These are phyloP conservation scores for Bombycilla garrulus DNA, from an alignment of 2,113 vertebrate species.

Conservation along the genomic window DNA sequence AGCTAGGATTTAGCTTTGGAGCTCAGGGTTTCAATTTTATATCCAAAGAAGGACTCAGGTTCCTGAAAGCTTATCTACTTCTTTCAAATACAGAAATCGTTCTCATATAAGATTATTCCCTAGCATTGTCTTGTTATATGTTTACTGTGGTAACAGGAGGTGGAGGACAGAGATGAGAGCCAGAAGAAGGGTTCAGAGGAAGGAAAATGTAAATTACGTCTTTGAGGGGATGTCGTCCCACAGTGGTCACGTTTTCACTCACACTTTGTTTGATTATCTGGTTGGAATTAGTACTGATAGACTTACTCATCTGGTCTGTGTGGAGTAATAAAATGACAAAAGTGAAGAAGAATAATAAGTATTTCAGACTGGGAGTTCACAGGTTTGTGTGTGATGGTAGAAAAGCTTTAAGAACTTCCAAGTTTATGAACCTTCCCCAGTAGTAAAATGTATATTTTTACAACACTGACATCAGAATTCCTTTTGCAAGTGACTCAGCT, in stretches of 20 bases:
- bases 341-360: neutral
- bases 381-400: neutral
- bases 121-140: neutral
- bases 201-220: neutral
- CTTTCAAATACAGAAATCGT: conserved; percentile 6
- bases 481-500: neutral
- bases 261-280: neutral
- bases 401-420: neutral
- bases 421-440: neutral
- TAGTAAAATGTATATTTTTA: neutral
- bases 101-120: neutral
- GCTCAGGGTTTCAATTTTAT: neutral
- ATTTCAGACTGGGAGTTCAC: neutral
- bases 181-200: neutral
- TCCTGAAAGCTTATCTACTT: conserved; percentile 13
- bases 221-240: neutral
- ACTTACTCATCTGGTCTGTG: neutral
- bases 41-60: neutral
- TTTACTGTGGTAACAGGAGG: neutral
- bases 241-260: neutral
- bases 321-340: neutral
- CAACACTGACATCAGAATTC: neutral
- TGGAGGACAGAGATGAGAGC: neutral
- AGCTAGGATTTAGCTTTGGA: neutral
- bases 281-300: neutral